Percentiles rank a stretch among this genome's conserved stretches.
These are phyloP conservation scores for Phalanger gymnotis DNA, from an alignment of 2,797 vertebrate species.

Conservation along the genomic window DNA sequence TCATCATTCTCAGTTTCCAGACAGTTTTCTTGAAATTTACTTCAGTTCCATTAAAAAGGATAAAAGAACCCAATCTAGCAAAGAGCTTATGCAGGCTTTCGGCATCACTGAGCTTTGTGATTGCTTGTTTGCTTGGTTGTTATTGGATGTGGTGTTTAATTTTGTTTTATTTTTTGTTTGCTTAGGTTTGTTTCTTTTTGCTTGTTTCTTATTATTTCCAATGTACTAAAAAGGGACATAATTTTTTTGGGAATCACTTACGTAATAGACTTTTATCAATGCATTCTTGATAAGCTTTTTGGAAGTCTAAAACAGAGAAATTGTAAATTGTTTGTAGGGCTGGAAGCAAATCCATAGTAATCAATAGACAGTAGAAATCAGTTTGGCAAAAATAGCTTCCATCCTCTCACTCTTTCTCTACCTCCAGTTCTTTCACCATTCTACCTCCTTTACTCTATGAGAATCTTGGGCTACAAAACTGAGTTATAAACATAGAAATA, in stretches of 20 bases:
- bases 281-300: conserved; percentile 31
- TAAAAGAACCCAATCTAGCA: not conserved
- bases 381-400: conserved; percentile 61
- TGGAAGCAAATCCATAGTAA: conserved; percentile 46
- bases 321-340: conserved; percentile 57
- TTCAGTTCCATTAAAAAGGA: conserved; percentile 31
- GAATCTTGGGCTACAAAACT: not conserved
- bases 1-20: conserved; percentile 31
- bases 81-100: not conserved
- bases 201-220: not conserved
- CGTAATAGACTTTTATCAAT: conserved; percentile 11
- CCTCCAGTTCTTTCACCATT: not conserved
- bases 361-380: conserved; percentile 32
- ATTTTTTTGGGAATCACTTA: conserved; percentile 15
- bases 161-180: not conserved
- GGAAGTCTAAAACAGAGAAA: conserved; percentile 40
- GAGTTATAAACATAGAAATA: not conserved
- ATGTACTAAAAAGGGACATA: not conserved
- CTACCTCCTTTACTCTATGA: not conserved
- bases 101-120: not conserved
- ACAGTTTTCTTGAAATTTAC: not conserved
- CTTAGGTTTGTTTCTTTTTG: no score
- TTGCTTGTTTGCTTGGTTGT: not conserved
- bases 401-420: not conserved
- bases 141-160: not conserved